Evolutionary conservation across 35 echinoderm and acorn worm species (phyloP), one percentile per base, ranked within the genome.

Genomic region (Stichopus chloronotus): DNA sequence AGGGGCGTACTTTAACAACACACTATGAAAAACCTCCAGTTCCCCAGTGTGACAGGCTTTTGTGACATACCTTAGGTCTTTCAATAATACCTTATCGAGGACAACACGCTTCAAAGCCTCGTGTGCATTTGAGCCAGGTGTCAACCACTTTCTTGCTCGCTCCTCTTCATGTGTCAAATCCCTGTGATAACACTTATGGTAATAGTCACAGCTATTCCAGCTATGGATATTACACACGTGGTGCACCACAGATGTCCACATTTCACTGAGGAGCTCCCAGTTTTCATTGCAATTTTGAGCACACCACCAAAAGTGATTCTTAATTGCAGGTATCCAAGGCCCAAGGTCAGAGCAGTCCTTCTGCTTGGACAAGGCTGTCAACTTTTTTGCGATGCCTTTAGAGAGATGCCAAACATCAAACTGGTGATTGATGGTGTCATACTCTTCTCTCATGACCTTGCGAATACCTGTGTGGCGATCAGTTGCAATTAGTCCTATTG

Each of bases 301-400:
- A 85, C 93, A 91, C 87, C 88, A 94, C 93, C 87, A 94, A 16
- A 94, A 20, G 72, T 94, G 93, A 71, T 90, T 90, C 5, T 25
- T 65, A 23, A 94, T 80, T 19, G 93, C 71, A 82, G 86, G 68
- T n/a, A 78, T 91, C 88, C 93, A 94, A 6, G 77, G 16, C 9
- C 13, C 78, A 14, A 94, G 78, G 17, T 91, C 93, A 63, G 90
- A 63, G 77, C 88, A 81, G 25, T 54, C 55, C 65, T 90, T 78
- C 4, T 65, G 23, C 17, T 90, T 90, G 10, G 93, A 88, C 71
- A 72, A 86, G 14, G 69, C 22, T 19, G 25, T 74, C 53, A 92
- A 68, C 65, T 84, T 90, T 24, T 94, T 94, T 12, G 79, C 78
- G 24, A 91, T 91, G 11, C 43, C 52, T 30, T 94, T 83, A 7